A percentile compares a stretch with the other conserved stretches of the same genome.
Conservation (phyloP, 2,113 vertebrate genomes). For the Anseranas semipalmata region DNA sequence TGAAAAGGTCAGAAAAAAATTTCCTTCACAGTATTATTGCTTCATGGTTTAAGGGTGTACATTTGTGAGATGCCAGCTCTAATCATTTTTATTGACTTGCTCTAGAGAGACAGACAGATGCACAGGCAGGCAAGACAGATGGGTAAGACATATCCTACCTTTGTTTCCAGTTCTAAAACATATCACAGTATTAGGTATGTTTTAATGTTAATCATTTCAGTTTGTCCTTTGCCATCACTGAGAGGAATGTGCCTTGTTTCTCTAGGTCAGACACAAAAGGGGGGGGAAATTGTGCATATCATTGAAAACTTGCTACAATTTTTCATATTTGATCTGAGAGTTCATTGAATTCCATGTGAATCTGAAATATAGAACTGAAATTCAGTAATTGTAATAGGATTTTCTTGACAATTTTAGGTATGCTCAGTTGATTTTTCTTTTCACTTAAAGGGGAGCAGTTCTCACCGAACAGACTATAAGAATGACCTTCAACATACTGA, state of each 20-base stretch:
- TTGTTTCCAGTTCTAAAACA: conserved; percentile 54
- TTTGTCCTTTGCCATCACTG: not conserved
- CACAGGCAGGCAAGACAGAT: conserved; percentile 58
- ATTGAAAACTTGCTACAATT: not conserved
- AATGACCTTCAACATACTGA: conserved; percentile 27
- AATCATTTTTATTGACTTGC: conserved; percentile 83
- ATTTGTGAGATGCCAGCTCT: conserved; percentile 76
- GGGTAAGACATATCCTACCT: conserved; percentile 61
- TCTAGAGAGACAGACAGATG: conserved; percentile 77
- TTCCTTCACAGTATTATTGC: conserved; percentile 76
- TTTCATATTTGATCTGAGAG: not conserved
- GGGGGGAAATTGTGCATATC: not conserved
- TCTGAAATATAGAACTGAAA: conserved; percentile 13
- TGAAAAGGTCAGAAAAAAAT: conserved; percentile 83
- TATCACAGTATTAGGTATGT: conserved; percentile 12
- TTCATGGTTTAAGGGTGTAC: conserved; percentile 78
- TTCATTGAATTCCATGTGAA: not conserved
- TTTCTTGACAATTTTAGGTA: conserved; percentile 6
- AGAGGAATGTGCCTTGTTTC: not conserved
- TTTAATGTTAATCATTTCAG: conserved; percentile 48
- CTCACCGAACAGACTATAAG: not conserved
- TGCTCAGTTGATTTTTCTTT: not conserved
- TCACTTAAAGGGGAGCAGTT: not conserved
- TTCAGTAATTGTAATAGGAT: not conserved
- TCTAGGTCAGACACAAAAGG: not conserved